Percentiles rank a stretch among this genome's conserved stretches.
Conservation (phyloP, 2,888 invertebrate genomes). For the Trachelus stipa region DNA sequence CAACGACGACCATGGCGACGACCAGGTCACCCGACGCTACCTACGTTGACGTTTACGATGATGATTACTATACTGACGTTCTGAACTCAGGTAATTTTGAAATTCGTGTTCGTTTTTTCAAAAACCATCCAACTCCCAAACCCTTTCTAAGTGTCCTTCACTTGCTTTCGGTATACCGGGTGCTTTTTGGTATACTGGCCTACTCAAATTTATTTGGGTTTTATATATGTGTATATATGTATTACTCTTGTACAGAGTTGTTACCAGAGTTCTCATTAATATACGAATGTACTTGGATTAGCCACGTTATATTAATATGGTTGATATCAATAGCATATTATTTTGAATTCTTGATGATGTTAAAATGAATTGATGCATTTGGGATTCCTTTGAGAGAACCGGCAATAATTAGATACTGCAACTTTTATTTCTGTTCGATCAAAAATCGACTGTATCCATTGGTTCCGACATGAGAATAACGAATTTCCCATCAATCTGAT, state of each 20-base stretch:
- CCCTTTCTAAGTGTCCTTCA: not conserved
- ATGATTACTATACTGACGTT: not conserved
- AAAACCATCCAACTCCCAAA: not conserved
- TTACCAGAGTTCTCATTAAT: not conserved
- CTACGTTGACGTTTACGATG: not conserved
- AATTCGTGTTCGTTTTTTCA: not conserved
- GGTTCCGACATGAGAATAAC: not conserved
- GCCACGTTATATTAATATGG: not conserved
- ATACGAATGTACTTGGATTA: not conserved
- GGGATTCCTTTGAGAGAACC: not conserved
- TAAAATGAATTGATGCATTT: not conserved
- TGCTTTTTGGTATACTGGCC: not conserved
- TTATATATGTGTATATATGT: not conserved
- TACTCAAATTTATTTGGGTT: not conserved
- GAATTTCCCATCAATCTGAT: not conserved
- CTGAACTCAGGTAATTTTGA: not conserved
- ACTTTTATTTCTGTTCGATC: not conserved
- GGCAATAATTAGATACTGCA: not conserved
- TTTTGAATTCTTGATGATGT: not conserved
- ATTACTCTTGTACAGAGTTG: not conserved
- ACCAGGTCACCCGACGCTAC: not conserved
- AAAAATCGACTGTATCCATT: not conserved
- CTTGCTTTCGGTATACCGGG: not conserved
- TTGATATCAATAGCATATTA: not conserved
- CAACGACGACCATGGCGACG: slow-evolving; percentile 2